phyloP scores from a whole-genome alignment of 2,888 invertebrate genomes.

The Hirtodrosophila histrioides region DNA sequence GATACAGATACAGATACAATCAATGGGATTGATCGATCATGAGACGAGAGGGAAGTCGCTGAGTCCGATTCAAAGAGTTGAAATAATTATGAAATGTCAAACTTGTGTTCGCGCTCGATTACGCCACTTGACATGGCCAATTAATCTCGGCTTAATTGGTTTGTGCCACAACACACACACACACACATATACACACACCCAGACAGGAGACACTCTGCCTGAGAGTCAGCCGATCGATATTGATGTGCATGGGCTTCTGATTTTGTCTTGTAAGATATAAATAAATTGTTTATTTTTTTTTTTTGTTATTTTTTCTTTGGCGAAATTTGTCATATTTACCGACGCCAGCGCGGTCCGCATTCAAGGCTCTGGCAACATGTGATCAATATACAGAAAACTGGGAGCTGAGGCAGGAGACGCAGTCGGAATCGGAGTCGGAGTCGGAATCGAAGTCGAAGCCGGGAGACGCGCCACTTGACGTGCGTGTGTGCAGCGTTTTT shows the following conservation, averaged over 20 bases:
- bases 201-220: constrained; percentile 45
- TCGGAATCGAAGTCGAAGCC: too few relatives aligned
- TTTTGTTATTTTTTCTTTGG: constrained; percentile 28
- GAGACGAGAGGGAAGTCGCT: constrained; percentile 44
- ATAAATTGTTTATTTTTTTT: constrained; percentile 2
- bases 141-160: constrained; percentile 81
- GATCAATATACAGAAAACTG: constrained; percentile 64
- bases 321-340: constrained; percentile 78
- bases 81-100: constrained; percentile 82
- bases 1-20: neutral
- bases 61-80: constrained; percentile 55
- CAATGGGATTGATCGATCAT: constrained; percentile 69
- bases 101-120: constrained; percentile 82
- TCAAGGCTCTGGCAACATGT: constrained; percentile 47
- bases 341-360: constrained; percentile 38
- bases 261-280: constrained; percentile 58
- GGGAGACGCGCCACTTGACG: constrained; percentile 28
- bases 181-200: too few relatives aligned
- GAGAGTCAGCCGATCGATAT: constrained; percentile 61
- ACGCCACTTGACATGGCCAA: constrained; percentile 82
- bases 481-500: constrained; percentile 20
- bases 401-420: constrained; percentile 7
- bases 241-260: constrained; percentile 75
- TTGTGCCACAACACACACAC: constrained; percentile 72
- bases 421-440: constrained; percentile 15